phyloP scores from a whole-genome alignment of 2,888 invertebrate species.

The Eupsilia transversa region DNA sequence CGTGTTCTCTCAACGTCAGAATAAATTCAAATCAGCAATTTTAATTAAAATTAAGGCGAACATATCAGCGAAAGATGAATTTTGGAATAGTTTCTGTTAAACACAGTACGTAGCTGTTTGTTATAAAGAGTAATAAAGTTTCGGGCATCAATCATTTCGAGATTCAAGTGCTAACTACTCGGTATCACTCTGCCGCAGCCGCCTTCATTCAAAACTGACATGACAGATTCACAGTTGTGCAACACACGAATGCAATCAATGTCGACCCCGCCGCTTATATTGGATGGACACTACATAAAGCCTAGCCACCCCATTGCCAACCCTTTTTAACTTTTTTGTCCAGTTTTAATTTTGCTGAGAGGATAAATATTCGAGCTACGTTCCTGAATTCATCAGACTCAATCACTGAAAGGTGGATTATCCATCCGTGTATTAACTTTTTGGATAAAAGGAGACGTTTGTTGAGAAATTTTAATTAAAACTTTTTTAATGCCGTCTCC shows the following conservation, averaged over 20 bases:
- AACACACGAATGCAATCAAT: constrained; percentile 34
- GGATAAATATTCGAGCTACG: constrained; percentile 15
- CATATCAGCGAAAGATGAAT: not conserved
- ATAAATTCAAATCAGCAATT: constrained; percentile 4
- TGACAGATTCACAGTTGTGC: not conserved
- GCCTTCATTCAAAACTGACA: not conserved
- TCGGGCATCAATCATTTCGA: constrained; percentile 6
- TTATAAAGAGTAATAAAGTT: not conserved
- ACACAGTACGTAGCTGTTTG: not conserved
- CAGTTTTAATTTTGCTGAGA: constrained; percentile 28
- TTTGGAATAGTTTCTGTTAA: not conserved
- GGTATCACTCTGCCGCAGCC: not conserved
- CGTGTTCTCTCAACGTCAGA: not conserved
- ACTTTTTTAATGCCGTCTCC: not conserved
- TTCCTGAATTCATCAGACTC: not conserved
- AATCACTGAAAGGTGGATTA: not conserved
- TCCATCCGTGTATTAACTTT: not conserved
- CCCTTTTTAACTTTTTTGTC: constrained; percentile 15
- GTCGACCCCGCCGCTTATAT: constrained; percentile 13
- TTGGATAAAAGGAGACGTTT: not conserved
- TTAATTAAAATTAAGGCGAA: not conserved
- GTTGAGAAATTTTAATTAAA: not conserved
- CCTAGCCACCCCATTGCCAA: constrained; percentile 11
- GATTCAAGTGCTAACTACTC: not conserved
- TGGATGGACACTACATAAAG: constrained; percentile 15